Evolutionary conservation across 2,797 vertebrate species (phyloP), one percentile per base, ranked within the genome.

Genomic region (Peromyscus attwateri): DNA sequence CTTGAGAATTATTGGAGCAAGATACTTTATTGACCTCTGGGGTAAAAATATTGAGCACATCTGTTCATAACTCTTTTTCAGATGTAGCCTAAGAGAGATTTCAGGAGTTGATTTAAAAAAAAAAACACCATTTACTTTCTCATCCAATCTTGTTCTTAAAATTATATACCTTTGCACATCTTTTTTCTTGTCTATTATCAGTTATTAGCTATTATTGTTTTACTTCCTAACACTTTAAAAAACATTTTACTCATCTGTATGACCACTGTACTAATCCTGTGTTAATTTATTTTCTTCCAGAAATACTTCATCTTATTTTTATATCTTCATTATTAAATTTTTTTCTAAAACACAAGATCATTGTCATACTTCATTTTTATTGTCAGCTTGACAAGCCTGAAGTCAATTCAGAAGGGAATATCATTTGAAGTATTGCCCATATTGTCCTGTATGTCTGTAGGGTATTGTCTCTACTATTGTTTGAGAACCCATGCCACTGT

Each of bases 51-150:
- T 29, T 73, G 37, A 91, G 31, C 31, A 57, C 77, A 88, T 23
- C 23, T 13, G 1, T 60, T 21, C 13, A 0, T 13, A 10, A 0
- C 12, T 55, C 37, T 82, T 66, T 3, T 52, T 57, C 62, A 40
- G 68, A 66, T 37, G 9, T 1, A 66, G 55, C 66, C 34, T 14
- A 49, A 66, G 34, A 60, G 11, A 82, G 2, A 25, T 8, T 79
- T 25, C n/a, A 34, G 1, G 11, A 7, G 9, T 71, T 1, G 0
- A 21, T 14, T 3, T 16, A 16, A 55, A 19, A 0, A 1, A 12
- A 3, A 25, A 13, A 5, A 2, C 31, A 13, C 7, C 14, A 68
- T 52, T n/a, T 55, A 14, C 40, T 60, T 85, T 43, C 23, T 17
- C 17, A 43, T 37, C 21, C 9, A n/a, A 1, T 25, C 12, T 19